Conservation (phyloP, 2,797 vertebrate species). For the Microctenopoma lineatum region DNA sequence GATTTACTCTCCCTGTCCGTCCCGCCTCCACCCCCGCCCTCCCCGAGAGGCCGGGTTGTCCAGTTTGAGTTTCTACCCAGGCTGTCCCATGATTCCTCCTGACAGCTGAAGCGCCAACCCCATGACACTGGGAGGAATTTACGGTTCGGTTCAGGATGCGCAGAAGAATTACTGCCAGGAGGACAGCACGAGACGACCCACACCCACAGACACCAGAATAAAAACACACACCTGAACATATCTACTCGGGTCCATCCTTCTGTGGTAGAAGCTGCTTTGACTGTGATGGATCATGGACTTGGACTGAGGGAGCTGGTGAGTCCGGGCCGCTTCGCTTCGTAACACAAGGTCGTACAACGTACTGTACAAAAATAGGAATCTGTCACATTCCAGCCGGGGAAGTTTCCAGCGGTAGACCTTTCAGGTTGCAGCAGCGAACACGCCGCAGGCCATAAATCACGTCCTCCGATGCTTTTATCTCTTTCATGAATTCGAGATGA, state of each 20-base stretch:
- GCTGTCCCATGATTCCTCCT: slow-evolving; percentile 85
- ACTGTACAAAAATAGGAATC: slow-evolving; percentile 58
- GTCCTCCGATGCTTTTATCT: slow-evolving; percentile 65
- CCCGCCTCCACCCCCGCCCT: slow-evolving; percentile 45
- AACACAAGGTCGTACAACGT: slow-evolving; percentile 40
- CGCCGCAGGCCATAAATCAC: slow-evolving; percentile 58
- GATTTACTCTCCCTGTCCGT: slow-evolving; percentile 51
- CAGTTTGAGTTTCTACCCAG: slow-evolving; percentile 82
- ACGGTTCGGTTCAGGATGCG: slow-evolving; percentile 79
- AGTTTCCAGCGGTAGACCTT: slow-evolving; percentile 58
- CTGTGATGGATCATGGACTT: too few species aligned
- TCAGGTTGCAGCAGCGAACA: slow-evolving; percentile 56
- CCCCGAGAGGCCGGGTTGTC: slow-evolving; percentile 77
- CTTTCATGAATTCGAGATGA: slow-evolving; percentile 73
- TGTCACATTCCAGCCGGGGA: slow-evolving; percentile 54
- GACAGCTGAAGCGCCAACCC: slow-evolving; percentile 92
- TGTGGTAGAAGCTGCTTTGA: too few species aligned
- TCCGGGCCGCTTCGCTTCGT: slow-evolving; percentile 29
- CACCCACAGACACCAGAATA: too few species aligned
- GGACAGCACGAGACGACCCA: too few species aligned
- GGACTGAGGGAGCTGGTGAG: too few species aligned
- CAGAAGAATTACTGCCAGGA: slow-evolving; percentile 46
- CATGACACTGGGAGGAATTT: slow-evolving; percentile 88
- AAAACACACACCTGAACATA: too few species aligned
- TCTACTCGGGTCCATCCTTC: too few species aligned